phyloP scores from a whole-genome alignment of 2,113 vertebrate genomes.

The Bolborhynchus lineola region DNA sequence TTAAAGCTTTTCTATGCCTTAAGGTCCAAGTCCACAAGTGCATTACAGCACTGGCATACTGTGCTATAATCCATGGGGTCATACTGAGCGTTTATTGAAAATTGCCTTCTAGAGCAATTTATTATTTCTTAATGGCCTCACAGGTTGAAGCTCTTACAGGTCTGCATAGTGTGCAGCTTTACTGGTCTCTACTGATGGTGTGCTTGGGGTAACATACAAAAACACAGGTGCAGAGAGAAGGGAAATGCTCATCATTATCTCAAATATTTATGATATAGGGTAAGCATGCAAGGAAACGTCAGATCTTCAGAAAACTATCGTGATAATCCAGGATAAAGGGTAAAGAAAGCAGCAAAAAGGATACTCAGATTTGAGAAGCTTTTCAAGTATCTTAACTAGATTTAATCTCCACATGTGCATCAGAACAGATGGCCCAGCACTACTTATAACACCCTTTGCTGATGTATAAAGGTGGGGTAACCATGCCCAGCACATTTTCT shows the following conservation, averaged over 20 bases:
- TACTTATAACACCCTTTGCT: neutral
- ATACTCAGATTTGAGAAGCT: rapidly evolving
- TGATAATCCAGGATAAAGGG: neutral
- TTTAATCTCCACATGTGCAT: neutral
- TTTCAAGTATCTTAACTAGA: neutral
- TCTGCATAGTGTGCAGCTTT: neutral
- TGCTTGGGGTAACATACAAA: neutral
- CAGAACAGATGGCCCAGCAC: neutral
- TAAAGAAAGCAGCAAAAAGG: neutral
- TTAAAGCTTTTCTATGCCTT: neutral
- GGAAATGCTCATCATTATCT: neutral
- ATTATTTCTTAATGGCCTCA: neutral
- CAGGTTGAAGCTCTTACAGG: neutral
- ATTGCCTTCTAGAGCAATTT: neutral
- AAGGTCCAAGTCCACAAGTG: neutral
- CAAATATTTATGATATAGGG: neutral
- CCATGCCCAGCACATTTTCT: neutral
- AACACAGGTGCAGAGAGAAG: neutral
- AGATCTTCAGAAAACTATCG: neutral
- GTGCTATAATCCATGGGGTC: neutral
- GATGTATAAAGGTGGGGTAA: neutral
- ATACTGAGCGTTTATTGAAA: neutral
- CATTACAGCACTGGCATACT: neutral
- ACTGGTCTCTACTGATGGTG: neutral
- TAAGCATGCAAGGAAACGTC: neutral